Base-by-base conservation (phyloP, 2,797 vertebrate species). In the Sarcophilus harrisii region DNA sequence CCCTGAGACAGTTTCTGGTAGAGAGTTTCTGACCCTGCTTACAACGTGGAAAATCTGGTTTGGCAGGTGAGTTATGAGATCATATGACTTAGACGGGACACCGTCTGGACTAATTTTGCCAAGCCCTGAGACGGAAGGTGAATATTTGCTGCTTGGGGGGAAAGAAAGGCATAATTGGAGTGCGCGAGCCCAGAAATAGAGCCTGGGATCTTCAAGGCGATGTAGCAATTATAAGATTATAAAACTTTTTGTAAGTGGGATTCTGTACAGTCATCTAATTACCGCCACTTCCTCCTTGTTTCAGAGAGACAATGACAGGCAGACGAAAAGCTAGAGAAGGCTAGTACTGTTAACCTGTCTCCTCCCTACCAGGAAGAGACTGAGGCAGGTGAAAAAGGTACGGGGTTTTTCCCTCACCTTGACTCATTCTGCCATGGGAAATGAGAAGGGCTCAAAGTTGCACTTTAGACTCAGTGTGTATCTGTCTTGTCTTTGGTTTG, bases 31-130 rank as follows among this genome's bases (percentile, higher is more conserved):
- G 52, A 13, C 58, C 87, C 93, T 45, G 45, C 58, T 90, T 90
- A 32, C 58, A 97, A 98, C 95, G 98, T 95, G 60, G 97, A 95
- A 93, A 96, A 97, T 97, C 98, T 94, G 95, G 98, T 98, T 98
- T 96, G 92, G 96, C 96, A 62, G 92, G 32, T 55, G 94, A 94
- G 81, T 89, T 54, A 29, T 52, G 3, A 9, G 66, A 59, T 55
- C 92, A 90, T n/a, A 4, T 45, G 89, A 66, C 38, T 90, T n/a
- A 38, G 32, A 87, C 73, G 73, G 90, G 93, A 94, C 28, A 16
- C 29, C 1, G 29, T 54, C 54, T 45, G 52, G 49, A 32, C 58
- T 58, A 57, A 90, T 94, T 92, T 45, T 90, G 92, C 59, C 60
- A 30, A 57, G 38, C 91, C n/a, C 95, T 93, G 96, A 90, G 90